These are phyloP conservation scores for Arctopsyche grandis DNA, from an alignment of 1,140 invertebrate species.

Conservation along the genomic window DNA sequence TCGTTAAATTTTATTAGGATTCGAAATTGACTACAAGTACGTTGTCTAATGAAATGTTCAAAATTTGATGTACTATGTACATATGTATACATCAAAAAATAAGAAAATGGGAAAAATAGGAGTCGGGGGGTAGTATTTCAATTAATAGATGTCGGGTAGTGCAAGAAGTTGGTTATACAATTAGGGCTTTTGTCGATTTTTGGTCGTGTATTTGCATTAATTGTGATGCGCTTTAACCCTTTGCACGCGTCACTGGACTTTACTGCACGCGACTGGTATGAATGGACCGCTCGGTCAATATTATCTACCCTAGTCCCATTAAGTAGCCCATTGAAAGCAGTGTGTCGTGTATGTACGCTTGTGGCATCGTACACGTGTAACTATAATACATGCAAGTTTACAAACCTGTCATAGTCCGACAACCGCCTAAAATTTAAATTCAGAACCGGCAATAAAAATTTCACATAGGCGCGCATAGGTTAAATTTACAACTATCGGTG, in stretches of 20 bases:
- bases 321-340: conserved; percentile 51
- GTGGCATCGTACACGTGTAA: neutral
- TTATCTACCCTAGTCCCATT: conserved; percentile 52
- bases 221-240: neutral
- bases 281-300: conserved; percentile 53
- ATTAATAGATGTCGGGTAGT: too few relatives aligned
- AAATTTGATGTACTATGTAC: too few relatives aligned
- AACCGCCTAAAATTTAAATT: neutral
- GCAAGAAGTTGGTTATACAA: too few relatives aligned
- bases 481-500: neutral
- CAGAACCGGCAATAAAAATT: neutral
- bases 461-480: neutral
- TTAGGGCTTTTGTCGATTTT: too few relatives aligned
- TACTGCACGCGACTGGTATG: conserved; percentile 28
- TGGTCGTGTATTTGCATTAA: neutral
- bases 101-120: too few relatives aligned
- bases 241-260: neutral
- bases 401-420: too few relatives aligned
- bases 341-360: neutral
- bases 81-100: too few relatives aligned
- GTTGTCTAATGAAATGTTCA: too few relatives aligned
- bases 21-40: too few relatives aligned
- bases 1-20: too few relatives aligned
- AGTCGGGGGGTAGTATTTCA: too few relatives aligned
- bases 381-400: neutral